These are phyloP conservation scores for Hemibagrus wyckioides DNA, from an alignment of 2,113 vertebrate species.

Conservation along the genomic window DNA sequence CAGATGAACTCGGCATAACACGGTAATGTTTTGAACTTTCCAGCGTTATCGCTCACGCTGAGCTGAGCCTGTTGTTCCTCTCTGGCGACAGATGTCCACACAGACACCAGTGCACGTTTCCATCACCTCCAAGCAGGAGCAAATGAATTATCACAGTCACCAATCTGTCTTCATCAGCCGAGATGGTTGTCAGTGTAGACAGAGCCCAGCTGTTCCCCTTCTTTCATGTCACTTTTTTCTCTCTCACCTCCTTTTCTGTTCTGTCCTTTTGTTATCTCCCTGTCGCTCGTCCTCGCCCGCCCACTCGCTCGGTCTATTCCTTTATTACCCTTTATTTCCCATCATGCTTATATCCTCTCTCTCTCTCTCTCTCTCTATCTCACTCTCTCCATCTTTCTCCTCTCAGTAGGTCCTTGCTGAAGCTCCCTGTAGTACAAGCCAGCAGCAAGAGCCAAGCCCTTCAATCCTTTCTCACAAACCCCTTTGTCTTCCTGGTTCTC, in stretches of 20 bases:
- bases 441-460: background rate
- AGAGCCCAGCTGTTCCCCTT: conserved; percentile 68
- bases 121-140: conserved; percentile 65
- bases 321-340: conserved; percentile 24
- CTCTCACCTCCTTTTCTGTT: conserved; percentile 51
- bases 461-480: conserved; percentile 7
- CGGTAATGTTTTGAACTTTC: conserved; percentile 16
- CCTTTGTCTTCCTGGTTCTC: conserved; percentile 6
- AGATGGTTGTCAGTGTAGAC: conserved; percentile 61
- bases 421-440: background rate
- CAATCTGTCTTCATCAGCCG: conserved; percentile 71
- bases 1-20: conserved; percentile 36
- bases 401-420: background rate
- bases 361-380: background rate
- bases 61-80: conserved; percentile 59
- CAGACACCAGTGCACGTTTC: conserved; percentile 55
- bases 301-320: conserved; percentile 11
- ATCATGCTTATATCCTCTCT: conserved; percentile 20
- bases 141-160: conserved; percentile 69
- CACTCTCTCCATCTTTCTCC: conserved; percentile 10
- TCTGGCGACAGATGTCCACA: conserved; percentile 63
- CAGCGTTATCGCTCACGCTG: conserved; percentile 24
- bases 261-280: conserved; percentile 12
- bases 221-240: conserved; percentile 66
- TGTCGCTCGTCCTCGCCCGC: background rate